Conservation (phyloP, 1,140 invertebrate species). For the Gonioctena quinquepunctata region DNA sequence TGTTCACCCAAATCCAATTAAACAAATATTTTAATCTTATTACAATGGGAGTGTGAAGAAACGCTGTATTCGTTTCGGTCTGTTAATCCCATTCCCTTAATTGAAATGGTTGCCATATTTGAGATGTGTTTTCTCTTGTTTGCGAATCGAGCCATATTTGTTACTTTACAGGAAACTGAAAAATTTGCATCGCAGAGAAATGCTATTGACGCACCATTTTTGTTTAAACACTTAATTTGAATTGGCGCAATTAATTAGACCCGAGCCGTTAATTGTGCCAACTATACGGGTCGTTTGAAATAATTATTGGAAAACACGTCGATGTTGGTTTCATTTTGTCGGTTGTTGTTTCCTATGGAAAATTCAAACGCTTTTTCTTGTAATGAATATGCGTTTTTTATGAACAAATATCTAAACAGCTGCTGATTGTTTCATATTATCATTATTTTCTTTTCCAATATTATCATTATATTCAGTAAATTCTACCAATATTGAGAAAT, state of each 20-base stretch:
- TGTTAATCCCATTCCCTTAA: conserved; percentile 1
- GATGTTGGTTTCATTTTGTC: no score
- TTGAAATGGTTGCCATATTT: conserved; percentile 1
- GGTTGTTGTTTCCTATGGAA: no score
- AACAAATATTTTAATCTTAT: conserved; percentile 18
- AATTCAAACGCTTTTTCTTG: no score
- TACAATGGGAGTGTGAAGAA: conserved; percentile 9
- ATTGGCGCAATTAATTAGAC: neutral
- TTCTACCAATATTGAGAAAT: no score
- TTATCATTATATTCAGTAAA: no score
- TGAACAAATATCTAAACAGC: no score
- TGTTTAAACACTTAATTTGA: neutral
- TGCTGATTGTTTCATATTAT: no score
- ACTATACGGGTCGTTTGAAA: neutral
- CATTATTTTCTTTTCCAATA: no score
- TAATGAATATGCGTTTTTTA: no score
- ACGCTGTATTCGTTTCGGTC: conserved; percentile 8
- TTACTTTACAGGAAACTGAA: neutral
- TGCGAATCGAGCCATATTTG: neutral
- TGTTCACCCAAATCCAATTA: neutral
- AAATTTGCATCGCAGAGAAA: neutral
- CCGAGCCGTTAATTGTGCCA: neutral
- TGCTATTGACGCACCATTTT: neutral
- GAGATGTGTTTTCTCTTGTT: neutral
- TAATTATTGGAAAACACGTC: neutral